Percentiles rank a stretch among this genome's conserved stretches.
Evolutionary conservation across 2,888 invertebrate species (phyloP).

Genomic region (Caenorhabditis macrosperma): DNA sequence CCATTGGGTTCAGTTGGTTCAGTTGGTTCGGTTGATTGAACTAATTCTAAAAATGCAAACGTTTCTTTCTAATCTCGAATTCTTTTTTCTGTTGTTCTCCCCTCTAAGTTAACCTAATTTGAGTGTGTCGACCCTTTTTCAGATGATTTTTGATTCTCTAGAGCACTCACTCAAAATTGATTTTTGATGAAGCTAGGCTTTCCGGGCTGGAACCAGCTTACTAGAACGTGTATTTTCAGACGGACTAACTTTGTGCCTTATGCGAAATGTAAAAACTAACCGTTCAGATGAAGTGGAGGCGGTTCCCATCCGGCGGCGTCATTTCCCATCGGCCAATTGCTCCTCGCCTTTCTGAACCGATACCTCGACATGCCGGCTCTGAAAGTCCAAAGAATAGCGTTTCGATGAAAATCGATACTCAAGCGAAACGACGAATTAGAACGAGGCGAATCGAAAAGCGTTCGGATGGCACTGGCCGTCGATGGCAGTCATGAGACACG

Average conservation of each 20-base stretch:
- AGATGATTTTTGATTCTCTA: too few relatives aligned
- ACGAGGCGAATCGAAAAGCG: conserved; percentile 7
- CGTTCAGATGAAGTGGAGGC: conserved; percentile 35
- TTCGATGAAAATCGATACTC: neutral
- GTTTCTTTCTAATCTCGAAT: too few relatives aligned
- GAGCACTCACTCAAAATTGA: too few relatives aligned
- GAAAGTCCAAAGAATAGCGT: neutral
- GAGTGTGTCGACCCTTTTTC: too few relatives aligned
- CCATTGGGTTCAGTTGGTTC: conserved; percentile 1
- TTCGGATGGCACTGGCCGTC: conserved; percentile 28
- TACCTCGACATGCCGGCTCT: conserved; percentile 30
- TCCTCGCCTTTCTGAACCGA: conserved; percentile 38
- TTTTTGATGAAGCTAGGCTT: too few relatives aligned
- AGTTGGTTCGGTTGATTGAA: too few relatives aligned
- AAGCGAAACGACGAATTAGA: conserved; percentile 3
- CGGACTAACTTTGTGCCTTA: too few relatives aligned
- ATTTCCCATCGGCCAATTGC: conserved; percentile 51
- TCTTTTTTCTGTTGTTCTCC: too few relatives aligned
- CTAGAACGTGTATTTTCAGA: too few relatives aligned
- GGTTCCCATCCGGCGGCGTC: conserved; percentile 39
- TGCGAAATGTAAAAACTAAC: neutral
- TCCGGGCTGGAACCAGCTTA: too few relatives aligned
- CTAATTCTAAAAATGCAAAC: neutral
- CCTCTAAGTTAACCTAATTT: too few relatives aligned
- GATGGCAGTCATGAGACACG: conserved; percentile 56